Evolutionary conservation across 2,113 vertebrate genomes (phyloP).

Genomic region (Callorhinus ursinus): DNA sequence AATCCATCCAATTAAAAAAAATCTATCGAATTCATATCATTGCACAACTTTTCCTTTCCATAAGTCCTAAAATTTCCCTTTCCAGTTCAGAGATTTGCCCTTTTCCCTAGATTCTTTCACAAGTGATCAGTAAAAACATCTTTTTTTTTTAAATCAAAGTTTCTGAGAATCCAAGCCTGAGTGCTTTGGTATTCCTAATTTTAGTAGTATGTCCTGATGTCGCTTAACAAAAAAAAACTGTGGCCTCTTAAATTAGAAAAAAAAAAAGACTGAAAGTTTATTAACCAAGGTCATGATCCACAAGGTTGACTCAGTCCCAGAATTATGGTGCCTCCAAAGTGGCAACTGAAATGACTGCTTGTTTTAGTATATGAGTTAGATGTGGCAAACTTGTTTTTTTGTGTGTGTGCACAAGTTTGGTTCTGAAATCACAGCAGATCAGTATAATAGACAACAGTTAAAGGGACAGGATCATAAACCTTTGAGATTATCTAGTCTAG

Average conservation of each 20-base stretch:
- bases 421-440: background rate
- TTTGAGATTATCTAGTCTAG: background rate
- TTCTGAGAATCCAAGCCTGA: background rate
- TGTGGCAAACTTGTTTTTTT: background rate
- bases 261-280: background rate
- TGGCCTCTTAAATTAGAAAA: background rate
- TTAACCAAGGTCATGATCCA: background rate
- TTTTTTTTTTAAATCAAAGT: background rate
- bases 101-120: background rate
- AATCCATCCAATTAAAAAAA: background rate
- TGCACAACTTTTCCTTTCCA: background rate
- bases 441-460: background rate
- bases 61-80: background rate
- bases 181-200: background rate
- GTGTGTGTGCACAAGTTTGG: background rate
- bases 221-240: background rate
- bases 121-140: background rate
- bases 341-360: background rate
- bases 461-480: background rate
- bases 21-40: background rate
- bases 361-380: background rate
- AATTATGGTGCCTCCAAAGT: background rate
- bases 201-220: background rate
- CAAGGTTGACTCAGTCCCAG: background rate
- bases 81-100: background rate